Evolutionary conservation across 1,140 invertebrate genomes (phyloP), one percentile per base, ranked within the genome.

Genomic region (Metaphire vulgaris): DNA sequence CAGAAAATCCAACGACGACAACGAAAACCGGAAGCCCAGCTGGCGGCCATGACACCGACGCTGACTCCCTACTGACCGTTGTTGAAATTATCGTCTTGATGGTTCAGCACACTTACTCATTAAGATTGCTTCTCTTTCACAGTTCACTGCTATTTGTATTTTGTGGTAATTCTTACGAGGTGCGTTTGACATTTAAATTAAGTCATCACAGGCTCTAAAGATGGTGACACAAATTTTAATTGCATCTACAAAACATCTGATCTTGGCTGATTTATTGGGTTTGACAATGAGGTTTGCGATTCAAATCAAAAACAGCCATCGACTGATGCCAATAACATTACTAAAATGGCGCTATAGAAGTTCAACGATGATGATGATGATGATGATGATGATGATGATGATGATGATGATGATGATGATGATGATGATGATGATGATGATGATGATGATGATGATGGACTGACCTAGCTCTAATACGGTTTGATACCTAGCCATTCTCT

Each of bases 101-200:
- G n/a, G n/a, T n/a, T n/a, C n/a, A n/a, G n/a, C n/a, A n/a, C n/a
- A n/a, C n/a, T n/a, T n/a, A n/a, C n/a, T n/a, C n/a, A n/a, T n/a
- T n/a, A n/a, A n/a, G n/a, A n/a, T n/a, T n/a, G n/a, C n/a, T n/a
- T n/a, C n/a, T n/a, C n/a, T n/a, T n/a, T n/a, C n/a, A n/a, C n/a
- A 56, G 65, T 16, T 77, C n/a, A 73, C 79, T 6, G 74, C 78
- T 66, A 81, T 83, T 66, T 84, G 82, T 21, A 81, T 75, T 78
- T 84, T n/a, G n/a, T n/a, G 78, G 12, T 93, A 90, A 86, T 96
- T 98, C 31, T 98, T 88, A 0, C 96, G 90, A 83, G 95, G 98
- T 91, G 95, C 97, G 86, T 96, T 98, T 83, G 91, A 83, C 0
- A 83, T 84, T 77, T 85, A 83, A 31, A 83, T 80, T 66, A 81